These are phyloP conservation scores for Danionella cerebrum DNA, from an alignment of 2,113 vertebrate genomes.

Conservation along the genomic window DNA sequence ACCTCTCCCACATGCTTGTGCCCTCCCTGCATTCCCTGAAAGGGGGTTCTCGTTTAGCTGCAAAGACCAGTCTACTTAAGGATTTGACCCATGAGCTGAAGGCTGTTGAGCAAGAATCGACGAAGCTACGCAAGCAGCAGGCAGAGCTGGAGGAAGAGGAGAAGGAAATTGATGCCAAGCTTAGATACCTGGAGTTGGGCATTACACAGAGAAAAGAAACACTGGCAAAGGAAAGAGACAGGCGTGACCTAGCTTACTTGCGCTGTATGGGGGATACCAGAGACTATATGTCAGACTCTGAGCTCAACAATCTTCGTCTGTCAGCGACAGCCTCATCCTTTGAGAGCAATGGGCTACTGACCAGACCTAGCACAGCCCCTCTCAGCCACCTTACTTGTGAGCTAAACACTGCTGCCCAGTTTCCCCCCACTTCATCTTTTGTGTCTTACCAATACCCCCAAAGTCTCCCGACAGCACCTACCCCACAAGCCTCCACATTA, in stretches of 20 bases:
- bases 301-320: slow-evolving; percentile 85
- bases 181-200: slow-evolving; percentile 92
- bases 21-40: slow-evolving; percentile 75
- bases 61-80: slow-evolving; percentile 89
- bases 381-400: slow-evolving; percentile 75
- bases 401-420: slow-evolving; percentile 66
- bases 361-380: slow-evolving; percentile 66
- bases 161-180: slow-evolving; percentile 96
- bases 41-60: slow-evolving; percentile 67
- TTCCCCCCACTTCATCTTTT: slow-evolving; percentile 71
- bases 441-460: slow-evolving; percentile 74
- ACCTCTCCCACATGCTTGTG: slow-evolving; percentile 79
- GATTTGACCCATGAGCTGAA: slow-evolving; percentile 92
- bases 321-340: slow-evolving; percentile 69
- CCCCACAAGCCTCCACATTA: slow-evolving; percentile 62
- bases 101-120: slow-evolving; percentile 94
- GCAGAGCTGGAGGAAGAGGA: slow-evolving; percentile 96
- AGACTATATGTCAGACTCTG: slow-evolving; percentile 93
- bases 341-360: slow-evolving; percentile 64
- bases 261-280: slow-evolving; percentile 83
- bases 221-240: slow-evolving; percentile 82
- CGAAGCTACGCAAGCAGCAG: slow-evolving; percentile 94
- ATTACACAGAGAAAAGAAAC: slow-evolving; percentile 96
- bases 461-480: slow-evolving; percentile 57
- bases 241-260: slow-evolving; percentile 81